Conservation (phyloP, 2,797 vertebrate species). For the Cirrhinus molitorella region DNA sequence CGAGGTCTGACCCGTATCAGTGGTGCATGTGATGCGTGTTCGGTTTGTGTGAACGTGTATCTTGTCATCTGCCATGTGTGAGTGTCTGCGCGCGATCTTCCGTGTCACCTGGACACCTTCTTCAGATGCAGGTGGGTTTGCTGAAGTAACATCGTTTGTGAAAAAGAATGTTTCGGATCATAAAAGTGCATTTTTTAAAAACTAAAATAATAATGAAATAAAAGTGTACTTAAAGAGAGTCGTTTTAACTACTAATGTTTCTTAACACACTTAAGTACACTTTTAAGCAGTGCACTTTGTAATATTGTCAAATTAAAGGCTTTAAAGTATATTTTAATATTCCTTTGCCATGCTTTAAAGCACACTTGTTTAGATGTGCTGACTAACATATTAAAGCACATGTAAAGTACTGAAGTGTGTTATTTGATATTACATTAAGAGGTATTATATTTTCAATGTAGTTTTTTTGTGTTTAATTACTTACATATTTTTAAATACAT, state of each 20-base stretch:
- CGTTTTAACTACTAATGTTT: too few relatives aligned
- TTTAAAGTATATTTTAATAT: background rate
- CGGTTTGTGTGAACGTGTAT: slow-evolving; percentile 34
- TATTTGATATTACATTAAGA: slow-evolving; percentile 1
- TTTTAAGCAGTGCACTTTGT: background rate
- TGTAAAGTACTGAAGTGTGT: too few relatives aligned
- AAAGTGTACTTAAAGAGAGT: background rate
- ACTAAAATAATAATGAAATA: background rate
- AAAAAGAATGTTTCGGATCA: background rate
- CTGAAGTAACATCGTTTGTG: background rate
- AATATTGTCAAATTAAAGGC: background rate
- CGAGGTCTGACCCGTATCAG: background rate
- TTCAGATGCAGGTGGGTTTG: slow-evolving; percentile 78
- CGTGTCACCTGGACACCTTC: slow-evolving; percentile 81
- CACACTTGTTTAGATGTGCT: background rate
- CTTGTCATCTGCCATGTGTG: slow-evolving; percentile 79
- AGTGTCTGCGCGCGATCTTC: slow-evolving; percentile 84
- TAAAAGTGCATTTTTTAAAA: background rate
- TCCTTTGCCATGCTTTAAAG: background rate
- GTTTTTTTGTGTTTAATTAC: too few relatives aligned
- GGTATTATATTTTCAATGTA: too few relatives aligned
- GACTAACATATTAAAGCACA: background rate
- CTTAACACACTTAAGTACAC: background rate
- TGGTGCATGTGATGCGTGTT: slow-evolving; percentile 55
- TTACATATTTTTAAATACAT: background rate